Evolutionary conservation across 2,113 vertebrate species (phyloP).

Genomic region (Orientallactaga bullata): DNA sequence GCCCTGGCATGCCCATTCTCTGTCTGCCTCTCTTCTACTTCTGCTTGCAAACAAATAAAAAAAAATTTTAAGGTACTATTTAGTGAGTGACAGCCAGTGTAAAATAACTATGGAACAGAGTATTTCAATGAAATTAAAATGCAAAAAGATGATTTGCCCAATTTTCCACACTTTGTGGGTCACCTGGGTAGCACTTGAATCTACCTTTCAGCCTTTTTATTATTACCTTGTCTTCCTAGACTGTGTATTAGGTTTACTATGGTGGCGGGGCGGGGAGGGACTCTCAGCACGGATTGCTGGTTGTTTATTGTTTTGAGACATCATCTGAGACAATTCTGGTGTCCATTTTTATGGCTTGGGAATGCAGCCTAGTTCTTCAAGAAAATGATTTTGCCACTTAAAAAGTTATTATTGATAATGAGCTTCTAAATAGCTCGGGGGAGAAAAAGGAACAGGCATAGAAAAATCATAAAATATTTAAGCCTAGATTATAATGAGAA

Average conservation of each 20-base stretch:
- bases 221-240: background rate
- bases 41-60: too few species aligned
- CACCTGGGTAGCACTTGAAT: background rate
- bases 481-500: background rate
- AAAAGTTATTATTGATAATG: slow-evolving; percentile 9
- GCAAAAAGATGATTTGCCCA: background rate
- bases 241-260: background rate
- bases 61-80: too few species aligned
- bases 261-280: accelerated
- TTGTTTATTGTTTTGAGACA: background rate
- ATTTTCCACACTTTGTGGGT: background rate
- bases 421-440: slow-evolving; percentile 9
- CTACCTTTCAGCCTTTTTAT: background rate
- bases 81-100: background rate
- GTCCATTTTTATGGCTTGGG: background rate
- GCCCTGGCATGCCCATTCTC: too few species aligned
- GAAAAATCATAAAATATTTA: slow-evolving; percentile 21
- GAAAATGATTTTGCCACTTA: slow-evolving; percentile 14
- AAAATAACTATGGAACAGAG: background rate
- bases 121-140: background rate
- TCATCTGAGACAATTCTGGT: background rate
- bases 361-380: background rate
- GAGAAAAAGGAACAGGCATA: slow-evolving; percentile 23
- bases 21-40: too few species aligned
- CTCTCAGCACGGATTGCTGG: background rate